Conservation (phyloP, 2,888 invertebrate species). For the Ptilodon capucinus region DNA sequence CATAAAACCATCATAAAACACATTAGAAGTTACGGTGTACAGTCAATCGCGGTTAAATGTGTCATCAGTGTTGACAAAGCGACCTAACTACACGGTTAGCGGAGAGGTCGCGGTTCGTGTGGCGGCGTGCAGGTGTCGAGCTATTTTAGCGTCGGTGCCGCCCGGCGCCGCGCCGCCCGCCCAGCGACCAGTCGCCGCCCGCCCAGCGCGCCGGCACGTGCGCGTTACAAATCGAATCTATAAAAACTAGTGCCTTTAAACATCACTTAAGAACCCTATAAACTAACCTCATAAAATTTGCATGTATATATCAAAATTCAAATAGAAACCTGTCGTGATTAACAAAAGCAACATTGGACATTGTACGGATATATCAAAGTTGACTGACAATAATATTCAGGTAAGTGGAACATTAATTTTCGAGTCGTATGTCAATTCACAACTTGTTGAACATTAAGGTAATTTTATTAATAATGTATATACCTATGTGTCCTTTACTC, state of each 20-base stretch:
- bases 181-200: conserved; percentile 56
- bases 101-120: conserved; percentile 60
- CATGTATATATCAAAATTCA: background rate
- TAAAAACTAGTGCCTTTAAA: conserved; percentile 2
- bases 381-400: conserved; percentile 41
- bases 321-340: background rate
- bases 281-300: background rate
- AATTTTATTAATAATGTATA: conserved; percentile 8
- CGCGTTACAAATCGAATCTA: conserved; percentile 16
- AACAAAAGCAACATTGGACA: conserved; percentile 8
- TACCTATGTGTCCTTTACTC: background rate
- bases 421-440: conserved; percentile 37
- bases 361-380: conserved; percentile 29
- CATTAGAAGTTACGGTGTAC: background rate
- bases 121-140: conserved; percentile 71
- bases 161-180: conserved; percentile 62
- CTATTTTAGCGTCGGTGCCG: conserved; percentile 69
- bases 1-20: background rate
- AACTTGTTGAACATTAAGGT: conserved; percentile 8
- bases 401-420: conserved; percentile 57
- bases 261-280: conserved; percentile 21
- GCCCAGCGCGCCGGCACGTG: conserved; percentile 43
- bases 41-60: conserved; percentile 27
- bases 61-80: conserved; percentile 66
- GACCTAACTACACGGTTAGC: conserved; percentile 54